Evolutionary conservation across 53 echinoderm and acorn worm species (phyloP).

Genomic region (Holothuria leucospilota): DNA sequence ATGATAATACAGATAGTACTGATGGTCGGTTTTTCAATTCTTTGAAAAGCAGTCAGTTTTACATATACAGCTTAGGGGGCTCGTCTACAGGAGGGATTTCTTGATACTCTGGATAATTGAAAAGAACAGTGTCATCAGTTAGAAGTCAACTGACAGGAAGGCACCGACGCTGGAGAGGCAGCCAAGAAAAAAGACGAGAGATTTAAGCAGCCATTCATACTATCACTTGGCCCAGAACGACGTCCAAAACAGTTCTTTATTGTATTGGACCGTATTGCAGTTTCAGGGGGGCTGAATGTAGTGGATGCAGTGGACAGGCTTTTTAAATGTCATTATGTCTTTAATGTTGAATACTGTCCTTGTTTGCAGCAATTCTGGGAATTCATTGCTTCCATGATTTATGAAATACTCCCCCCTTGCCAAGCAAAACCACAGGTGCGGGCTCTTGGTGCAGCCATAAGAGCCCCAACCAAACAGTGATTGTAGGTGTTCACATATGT

Average conservation of each 20-base stretch:
- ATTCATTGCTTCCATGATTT: slow-evolving; percentile 9
- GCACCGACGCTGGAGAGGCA: slow-evolving; percentile 6
- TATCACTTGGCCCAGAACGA: slow-evolving; percentile 10
- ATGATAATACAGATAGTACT: too few species aligned
- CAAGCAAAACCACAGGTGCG: slow-evolving; percentile 23
- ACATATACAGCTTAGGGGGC: too few species aligned
- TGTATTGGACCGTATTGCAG: too few species aligned
- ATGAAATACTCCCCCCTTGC: background rate
- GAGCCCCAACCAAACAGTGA: slow-evolving; percentile 10
- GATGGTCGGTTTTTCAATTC: too few species aligned
- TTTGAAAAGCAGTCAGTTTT: too few species aligned
- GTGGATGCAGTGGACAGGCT: slow-evolving; percentile 20
- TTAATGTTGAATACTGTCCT: slow-evolving; percentile 4
- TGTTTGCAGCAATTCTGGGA: slow-evolving; percentile 15
- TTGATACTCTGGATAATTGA: too few species aligned
- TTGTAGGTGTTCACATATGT: background rate
- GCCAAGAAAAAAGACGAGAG: background rate
- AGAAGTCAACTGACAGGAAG: background rate
- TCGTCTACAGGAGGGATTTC: too few species aligned
- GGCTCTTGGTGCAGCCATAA: slow-evolving; percentile 23
- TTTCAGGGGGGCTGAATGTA: background rate
- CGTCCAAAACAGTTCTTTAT: slow-evolving; percentile 1
- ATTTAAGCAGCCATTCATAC: background rate
- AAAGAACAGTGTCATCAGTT: too few species aligned
- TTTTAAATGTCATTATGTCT: slow-evolving; percentile 20